phyloP scores from a whole-genome alignment of 2,888 invertebrate genomes.

The Spilosoma lubricipeda region DNA sequence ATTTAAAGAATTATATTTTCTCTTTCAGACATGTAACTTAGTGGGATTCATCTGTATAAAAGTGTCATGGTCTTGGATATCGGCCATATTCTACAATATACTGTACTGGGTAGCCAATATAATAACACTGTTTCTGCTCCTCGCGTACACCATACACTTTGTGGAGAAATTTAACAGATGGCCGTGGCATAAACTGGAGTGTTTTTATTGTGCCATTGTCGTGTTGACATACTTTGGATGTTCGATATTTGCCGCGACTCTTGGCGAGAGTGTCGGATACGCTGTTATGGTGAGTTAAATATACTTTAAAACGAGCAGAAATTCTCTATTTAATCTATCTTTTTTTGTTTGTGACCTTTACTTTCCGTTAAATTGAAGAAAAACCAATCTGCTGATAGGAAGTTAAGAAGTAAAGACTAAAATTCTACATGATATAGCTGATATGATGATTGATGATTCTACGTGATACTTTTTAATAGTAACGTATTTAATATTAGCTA shows the following conservation, averaged over 20 bases:
- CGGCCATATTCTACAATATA: conserved; percentile 91
- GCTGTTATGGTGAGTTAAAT: conserved; percentile 90
- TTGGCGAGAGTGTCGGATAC: conserved; percentile 85
- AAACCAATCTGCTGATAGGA: no score
- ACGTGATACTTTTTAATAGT: no score
- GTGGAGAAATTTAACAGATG: conserved; percentile 92
- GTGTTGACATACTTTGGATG: conserved; percentile 91
- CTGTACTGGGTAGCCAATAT: conserved; percentile 93
- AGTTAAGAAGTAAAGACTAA: no score
- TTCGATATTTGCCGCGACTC: conserved; percentile 89
- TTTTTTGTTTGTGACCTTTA: no score
- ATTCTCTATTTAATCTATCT: no score
- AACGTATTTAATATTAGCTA: no score
- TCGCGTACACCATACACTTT: conserved; percentile 93
- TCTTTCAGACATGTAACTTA: conserved; percentile 88
- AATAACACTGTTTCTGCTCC: conserved; percentile 90
- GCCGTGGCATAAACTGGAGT: conserved; percentile 94
- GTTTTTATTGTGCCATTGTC: conserved; percentile 90
- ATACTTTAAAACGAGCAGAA: background rate
- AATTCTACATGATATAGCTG: no score
- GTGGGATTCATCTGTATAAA: conserved; percentile 94
- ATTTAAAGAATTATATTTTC: no score
- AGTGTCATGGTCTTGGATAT: conserved; percentile 86
- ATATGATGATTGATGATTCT: no score
- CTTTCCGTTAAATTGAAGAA: no score